phyloP scores from a whole-genome alignment of 2,888 invertebrate species.

The Phyllotreta striolata region DNA sequence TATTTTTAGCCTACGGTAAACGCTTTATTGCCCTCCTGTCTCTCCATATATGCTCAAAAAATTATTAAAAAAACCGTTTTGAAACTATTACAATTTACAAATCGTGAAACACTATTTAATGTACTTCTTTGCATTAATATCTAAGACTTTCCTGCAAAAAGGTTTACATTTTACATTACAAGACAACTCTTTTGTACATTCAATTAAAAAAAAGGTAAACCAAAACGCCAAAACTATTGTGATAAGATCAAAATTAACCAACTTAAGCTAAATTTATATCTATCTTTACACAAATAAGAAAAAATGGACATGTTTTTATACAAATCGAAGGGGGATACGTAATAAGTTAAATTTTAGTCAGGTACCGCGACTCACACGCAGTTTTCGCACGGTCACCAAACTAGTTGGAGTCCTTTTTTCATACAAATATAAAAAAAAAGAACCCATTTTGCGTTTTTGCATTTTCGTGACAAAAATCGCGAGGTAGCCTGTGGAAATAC shows the following conservation, averaged over 20 bases:
- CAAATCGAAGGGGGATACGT: conserved; percentile 62
- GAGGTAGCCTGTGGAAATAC: conserved; percentile 55
- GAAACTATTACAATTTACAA: neutral
- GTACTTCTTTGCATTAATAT: conserved; percentile 35
- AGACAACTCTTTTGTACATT: conserved; percentile 48
- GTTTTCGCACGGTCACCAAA: conserved; percentile 53
- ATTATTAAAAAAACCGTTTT: conserved; percentile 13
- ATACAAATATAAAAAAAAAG: too few relatives aligned
- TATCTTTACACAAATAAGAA: conserved; percentile 60
- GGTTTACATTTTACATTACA: conserved; percentile 19
- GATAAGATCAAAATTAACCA: conserved; percentile 41
- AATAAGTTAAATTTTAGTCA: conserved; percentile 58
- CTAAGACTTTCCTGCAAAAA: conserved; percentile 37
- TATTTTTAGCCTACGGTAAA: conserved; percentile 53
- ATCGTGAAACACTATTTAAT: conserved; percentile 16
- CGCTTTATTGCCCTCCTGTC: conserved; percentile 56
- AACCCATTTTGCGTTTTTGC: too few relatives aligned
- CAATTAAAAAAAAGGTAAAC: conserved; percentile 36
- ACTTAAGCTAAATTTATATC: conserved; percentile 63
- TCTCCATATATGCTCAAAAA: conserved; percentile 24
- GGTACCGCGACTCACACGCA: conserved; percentile 56
- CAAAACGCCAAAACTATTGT: conserved; percentile 10
- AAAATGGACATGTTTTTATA: conserved; percentile 61
- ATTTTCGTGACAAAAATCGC: conserved; percentile 48
- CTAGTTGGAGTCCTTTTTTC: conserved; percentile 36